Evolutionary conservation across 2,797 vertebrate genomes (phyloP), one percentile per base, ranked within the genome.

Genomic region (Diceros bicornis): DNA sequence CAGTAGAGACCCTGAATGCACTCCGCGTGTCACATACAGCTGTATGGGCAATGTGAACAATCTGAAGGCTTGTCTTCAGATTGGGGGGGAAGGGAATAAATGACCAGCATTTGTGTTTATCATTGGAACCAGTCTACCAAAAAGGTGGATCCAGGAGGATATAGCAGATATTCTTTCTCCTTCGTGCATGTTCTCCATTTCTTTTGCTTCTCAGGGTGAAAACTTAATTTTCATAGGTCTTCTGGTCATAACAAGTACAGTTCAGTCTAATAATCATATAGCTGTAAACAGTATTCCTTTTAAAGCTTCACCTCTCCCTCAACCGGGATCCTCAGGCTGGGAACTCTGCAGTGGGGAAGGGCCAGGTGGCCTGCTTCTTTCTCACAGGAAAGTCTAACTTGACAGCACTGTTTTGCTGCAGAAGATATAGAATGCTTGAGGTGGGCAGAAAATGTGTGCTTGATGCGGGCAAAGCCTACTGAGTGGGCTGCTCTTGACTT

Each of bases 11-110:
- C 13, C 34, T 8, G 20, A 21, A 14, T 32, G 61, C 9, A 2
- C 78, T 55, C 2, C 0, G n/a, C 21, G 4, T 34, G 7, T 32
- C 9, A 34, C 41, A 62, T 3, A 34, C 3, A 14, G 52, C 61
- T 6, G 71, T 29, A 0, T 1, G 25, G 79, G 66, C 18, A 0
- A n/a, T n/a, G n/a, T n/a, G n/a, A n/a, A n/a, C n/a, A n/a, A n/a
- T n/a, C n/a, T n/a, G n/a, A n/a, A n/a, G 41, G 18, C n/a, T 71
- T 4, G 0, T 44, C 77, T 62, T 23, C 16, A 2, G 3, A 52
- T 5, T 7, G 20, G 44, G 18, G n/a, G 1, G 11, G 9, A 16
- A 32, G 20, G 27, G 7, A 17, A 16, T 16, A 25, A 29, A 20
- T 52, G 3, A 27, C 44, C 41, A 32, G 25, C 29, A 4, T 57